Evolutionary conservation across 2,888 invertebrate genomes (phyloP).

Genomic region (Lithophane socia): DNA sequence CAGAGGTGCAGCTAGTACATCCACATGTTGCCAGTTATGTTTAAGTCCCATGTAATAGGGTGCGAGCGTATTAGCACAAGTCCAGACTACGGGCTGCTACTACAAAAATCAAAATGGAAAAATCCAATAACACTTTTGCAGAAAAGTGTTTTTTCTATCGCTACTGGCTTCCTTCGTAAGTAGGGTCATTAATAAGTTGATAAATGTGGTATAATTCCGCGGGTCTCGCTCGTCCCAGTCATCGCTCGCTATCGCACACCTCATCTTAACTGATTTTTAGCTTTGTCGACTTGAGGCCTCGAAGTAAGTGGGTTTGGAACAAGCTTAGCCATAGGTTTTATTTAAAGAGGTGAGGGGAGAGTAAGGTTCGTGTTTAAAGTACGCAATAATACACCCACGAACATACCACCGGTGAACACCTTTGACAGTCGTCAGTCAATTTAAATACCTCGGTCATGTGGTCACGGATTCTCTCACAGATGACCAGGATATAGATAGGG

Average conservation of each 20-base stretch:
- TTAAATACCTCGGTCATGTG: too few relatives aligned
- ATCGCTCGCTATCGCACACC: slow-evolving; percentile 70
- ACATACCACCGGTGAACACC: too few relatives aligned
- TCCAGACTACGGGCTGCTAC: neutral
- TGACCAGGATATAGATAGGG: too few relatives aligned
- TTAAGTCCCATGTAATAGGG: neutral
- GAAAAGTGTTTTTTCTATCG: slow-evolving; percentile 27
- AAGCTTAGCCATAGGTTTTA: neutral
- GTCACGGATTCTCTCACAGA: too few relatives aligned
- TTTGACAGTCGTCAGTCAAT: too few relatives aligned
- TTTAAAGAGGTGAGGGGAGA: too few relatives aligned
- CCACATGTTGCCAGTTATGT: neutral
- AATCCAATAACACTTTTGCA: neutral
- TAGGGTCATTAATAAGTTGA: slow-evolving; percentile 72
- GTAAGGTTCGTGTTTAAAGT: too few relatives aligned
- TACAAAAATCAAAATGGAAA: neutral
- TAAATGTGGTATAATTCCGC: slow-evolving; percentile 75
- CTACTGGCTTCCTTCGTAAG: slow-evolving; percentile 17
- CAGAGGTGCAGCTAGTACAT: neutral
- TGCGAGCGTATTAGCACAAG: neutral
- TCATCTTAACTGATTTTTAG: slow-evolving; percentile 72
- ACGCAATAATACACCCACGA: too few relatives aligned
- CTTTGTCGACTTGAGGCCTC: slow-evolving; percentile 59
- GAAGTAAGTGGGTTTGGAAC: slow-evolving; percentile 1
- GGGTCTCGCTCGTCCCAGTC: slow-evolving; percentile 70